Evolutionary conservation across 2,113 vertebrate genomes (phyloP).

Genomic region (Zapornia atra): DNA sequence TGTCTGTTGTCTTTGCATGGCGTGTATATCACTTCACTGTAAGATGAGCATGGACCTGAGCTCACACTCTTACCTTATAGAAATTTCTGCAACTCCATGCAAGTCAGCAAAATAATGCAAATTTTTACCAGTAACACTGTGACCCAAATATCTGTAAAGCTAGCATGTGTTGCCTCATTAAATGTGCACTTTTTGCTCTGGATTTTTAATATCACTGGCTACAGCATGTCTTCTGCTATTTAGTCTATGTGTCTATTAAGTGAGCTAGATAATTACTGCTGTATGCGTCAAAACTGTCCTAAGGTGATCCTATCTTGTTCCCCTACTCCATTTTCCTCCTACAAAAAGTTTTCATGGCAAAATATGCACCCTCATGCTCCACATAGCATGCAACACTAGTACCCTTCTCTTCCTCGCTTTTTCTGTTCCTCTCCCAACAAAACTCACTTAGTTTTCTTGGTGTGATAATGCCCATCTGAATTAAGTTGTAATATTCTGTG

Average conservation of each 20-base stretch:
- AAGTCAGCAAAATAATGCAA: neutral
- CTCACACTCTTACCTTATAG: neutral
- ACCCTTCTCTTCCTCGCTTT: neutral
- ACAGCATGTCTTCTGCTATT: neutral
- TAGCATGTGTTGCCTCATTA: constrained; percentile 10
- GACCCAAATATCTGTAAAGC: constrained; percentile 44
- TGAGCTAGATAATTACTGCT: neutral
- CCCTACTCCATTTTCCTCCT: neutral
- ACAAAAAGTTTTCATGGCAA: neutral
- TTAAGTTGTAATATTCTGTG: constrained; percentile 8
- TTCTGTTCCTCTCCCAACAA: neutral
- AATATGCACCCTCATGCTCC: neutral
- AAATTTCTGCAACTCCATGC: neutral
- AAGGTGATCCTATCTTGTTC: neutral
- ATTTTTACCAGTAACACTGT: neutral
- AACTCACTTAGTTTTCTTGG: constrained; percentile 14
- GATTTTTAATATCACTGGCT: constrained; percentile 11
- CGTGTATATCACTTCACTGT: constrained; percentile 8
- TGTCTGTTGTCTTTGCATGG: neutral
- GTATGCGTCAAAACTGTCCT: neutral
- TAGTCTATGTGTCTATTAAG: neutral
- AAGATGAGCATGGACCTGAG: constrained; percentile 12
- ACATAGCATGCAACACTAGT: neutral
- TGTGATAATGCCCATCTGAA: neutral
- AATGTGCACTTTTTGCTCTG: constrained; percentile 25